Conservation (phyloP, 2,888 invertebrate genomes). For the Plebejus melissa region DNA sequence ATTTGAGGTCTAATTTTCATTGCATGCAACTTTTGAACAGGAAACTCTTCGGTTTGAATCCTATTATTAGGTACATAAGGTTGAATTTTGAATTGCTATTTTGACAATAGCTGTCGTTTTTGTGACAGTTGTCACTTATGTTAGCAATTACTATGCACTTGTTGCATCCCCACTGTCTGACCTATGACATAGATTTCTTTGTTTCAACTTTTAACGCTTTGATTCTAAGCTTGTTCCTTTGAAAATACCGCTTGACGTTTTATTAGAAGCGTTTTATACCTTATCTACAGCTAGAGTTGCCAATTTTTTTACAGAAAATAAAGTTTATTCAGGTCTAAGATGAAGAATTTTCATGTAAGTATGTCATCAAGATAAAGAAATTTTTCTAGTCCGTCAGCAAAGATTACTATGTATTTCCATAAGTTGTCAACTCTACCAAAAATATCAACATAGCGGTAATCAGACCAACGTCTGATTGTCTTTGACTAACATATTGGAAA, state of each 20-base stretch:
- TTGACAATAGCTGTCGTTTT: background rate
- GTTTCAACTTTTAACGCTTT: background rate
- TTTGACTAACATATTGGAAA: background rate
- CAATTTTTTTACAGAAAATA: too few relatives aligned
- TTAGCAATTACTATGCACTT: constrained; percentile 21
- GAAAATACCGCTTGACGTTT: background rate
- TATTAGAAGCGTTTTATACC: background rate
- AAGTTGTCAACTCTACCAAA: too few relatives aligned
- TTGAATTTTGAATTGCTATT: background rate
- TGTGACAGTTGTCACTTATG: background rate
- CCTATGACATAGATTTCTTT: background rate
- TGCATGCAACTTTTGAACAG: background rate
- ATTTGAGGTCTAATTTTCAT: background rate
- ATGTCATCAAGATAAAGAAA: too few relatives aligned
- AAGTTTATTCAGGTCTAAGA: too few relatives aligned
- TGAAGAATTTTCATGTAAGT: too few relatives aligned
- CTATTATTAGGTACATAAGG: background rate
- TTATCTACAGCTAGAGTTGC: background rate
- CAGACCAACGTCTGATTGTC: background rate
- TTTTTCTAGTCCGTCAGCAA: too few relatives aligned
- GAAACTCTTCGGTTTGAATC: background rate
- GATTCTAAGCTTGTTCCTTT: background rate
- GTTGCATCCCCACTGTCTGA: background rate
- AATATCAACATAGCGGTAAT: too few relatives aligned
- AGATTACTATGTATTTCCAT: too few relatives aligned